Base-by-base conservation (phyloP, 37 sponge, comb jelly and placozoan genomes). In the Halichondria panicea region DNA sequence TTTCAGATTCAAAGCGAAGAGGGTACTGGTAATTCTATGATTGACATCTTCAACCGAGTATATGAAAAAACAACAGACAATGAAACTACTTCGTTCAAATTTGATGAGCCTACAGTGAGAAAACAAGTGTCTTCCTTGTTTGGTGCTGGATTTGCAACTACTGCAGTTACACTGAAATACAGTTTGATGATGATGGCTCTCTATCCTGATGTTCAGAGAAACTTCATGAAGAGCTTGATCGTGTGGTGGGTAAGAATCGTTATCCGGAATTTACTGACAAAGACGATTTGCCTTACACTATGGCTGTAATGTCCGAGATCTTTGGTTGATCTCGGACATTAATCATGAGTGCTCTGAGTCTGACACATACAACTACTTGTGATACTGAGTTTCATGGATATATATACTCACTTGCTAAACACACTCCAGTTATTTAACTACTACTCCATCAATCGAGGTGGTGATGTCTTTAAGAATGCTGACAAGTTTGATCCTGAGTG, bases 351-450 rank as follows among this genome's bases (percentile, higher is more conserved):
- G 71, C 80, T 39, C 60, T 79, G 19, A 41, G 45, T 42, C 21
- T 68, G 7, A 79, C 80, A 57, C 71, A 68, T 40, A 32, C 80
- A 40, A 69, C 80, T 7, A 79, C 71, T 8, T 68, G 70, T 46
- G 71, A 79, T 25, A 79, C 80, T 30, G 60, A 58, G 22, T 69
- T 79, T 5, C 71, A 55, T 38, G 80, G 80, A 9, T 77, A n/a
- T n/a, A n/a, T n/a, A n/a, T n/a, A 64, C 54, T 64, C 43, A 53
- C 64, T 77, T 31, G 31, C 66, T 2, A 77, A 77, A 27, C 13
- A 43, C 36, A 77, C 78, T 1, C 78, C 78, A 39, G 78, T 77
- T 52, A 77, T 66, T 77, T 38, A 77, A 63, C 27, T 36, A 66
- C 2, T 65, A 66, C 53, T 77, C 78, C 8, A 68, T 68, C 31